Base-by-base conservation (phyloP, 2,888 invertebrate genomes). In the Agriotes lineatus region DNA sequence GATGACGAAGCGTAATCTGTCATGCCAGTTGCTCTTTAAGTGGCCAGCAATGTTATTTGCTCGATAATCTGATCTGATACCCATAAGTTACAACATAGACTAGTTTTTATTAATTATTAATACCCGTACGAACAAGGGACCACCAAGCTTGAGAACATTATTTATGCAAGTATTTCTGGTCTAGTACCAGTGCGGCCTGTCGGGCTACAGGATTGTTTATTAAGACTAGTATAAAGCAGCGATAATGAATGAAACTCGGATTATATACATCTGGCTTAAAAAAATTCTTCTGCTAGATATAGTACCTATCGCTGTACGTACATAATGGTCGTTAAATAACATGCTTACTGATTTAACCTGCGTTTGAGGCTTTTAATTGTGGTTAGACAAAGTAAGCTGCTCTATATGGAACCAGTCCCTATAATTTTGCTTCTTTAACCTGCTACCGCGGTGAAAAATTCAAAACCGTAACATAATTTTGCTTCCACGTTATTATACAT, bases 31-130 rank as follows among this genome's bases (percentile, higher is more conserved):
- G 33, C 9, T 52, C 52, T 42, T 45, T 42, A 59, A 42, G 59
- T 42, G 42, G 45, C 19, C 42, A 25, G 59, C 52, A 52, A 62
- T 52, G 62, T 62, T 62, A 25, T 52, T 42, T 54, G 37, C 5
- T 42, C 50, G 56, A 58, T 60, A 67, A 67, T 67, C 58, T 58
- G 57, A 63, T 68, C 48, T 58, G 44, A 57, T 68, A 63, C 50
- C 25, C 58, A 68, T 68, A 68, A 68, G 50, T 62, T 63, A 48
- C 62, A 35, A 62, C 68, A 50, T 48, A 62, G 45, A 54, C 58
- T 50, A 69, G 45, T 22, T 59, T 69, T 69, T 64, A 69, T 64
- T 69, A 69, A 69, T 69, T 25, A 25, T 25, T 69, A 69, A 64
- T 69, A 69, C 54, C 33, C 54, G 56, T 64, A 59, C 35, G 69